These are phyloP conservation scores for Tetramorium alpestre DNA, from an alignment of 1,140 invertebrate genomes.

Conservation along the genomic window DNA sequence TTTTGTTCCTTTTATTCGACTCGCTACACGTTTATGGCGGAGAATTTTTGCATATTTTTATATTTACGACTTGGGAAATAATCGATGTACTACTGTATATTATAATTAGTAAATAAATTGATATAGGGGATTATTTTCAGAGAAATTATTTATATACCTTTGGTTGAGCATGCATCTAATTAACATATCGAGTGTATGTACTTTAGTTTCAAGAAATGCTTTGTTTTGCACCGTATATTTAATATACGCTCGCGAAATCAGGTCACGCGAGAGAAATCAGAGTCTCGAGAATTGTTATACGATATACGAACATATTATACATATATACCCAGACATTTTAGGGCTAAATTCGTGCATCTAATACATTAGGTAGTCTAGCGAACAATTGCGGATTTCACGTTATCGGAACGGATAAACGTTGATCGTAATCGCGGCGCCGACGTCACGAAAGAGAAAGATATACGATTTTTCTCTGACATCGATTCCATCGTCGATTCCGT, in stretches of 20 bases:
- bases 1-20: not conserved
- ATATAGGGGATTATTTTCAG: not conserved
- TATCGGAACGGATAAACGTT: not conserved
- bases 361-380: not conserved
- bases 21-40: not conserved
- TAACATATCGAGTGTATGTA: not conserved
- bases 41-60: not conserved
- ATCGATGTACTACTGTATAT: not conserved
- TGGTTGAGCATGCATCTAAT: not conserved
- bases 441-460: not conserved
- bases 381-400: conserved; percentile 3
- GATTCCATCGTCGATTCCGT: not conserved
- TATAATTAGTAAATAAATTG: not conserved
- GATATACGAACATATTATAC: no score
- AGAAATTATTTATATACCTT: not conserved
- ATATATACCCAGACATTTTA: not conserved
- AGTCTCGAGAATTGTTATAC: conserved; percentile 40
- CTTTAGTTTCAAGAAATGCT: not conserved
- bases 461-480: not conserved
- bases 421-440: not conserved
- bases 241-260: not conserved
- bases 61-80: not conserved
- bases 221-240: not conserved
- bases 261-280: not conserved
- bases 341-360: not conserved